phyloP scores from a whole-genome alignment of 2,888 invertebrate genomes.

The Stenoptilia bipunctidactyla region DNA sequence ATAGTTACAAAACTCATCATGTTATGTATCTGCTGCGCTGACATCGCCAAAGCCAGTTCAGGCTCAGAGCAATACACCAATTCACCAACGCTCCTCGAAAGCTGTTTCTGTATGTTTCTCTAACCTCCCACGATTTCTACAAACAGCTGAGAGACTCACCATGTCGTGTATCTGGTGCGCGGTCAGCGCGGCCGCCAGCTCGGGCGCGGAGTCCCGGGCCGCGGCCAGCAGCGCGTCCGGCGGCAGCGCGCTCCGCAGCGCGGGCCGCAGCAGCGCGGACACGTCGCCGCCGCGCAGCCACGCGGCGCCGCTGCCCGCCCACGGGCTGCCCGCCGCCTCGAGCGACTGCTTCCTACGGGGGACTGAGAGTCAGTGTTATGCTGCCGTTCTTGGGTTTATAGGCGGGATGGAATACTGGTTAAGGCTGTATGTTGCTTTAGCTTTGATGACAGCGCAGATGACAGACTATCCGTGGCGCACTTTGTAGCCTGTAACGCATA shows the following conservation, averaged over 20 bases:
- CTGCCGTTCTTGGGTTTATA: constrained; percentile 17
- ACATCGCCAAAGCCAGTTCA: constrained; percentile 80
- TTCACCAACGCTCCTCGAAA: too few relatives aligned
- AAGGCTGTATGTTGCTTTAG: too few relatives aligned
- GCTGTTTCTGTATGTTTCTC: too few relatives aligned
- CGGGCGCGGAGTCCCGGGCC: constrained; percentile 89
- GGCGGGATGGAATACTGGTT: constrained; percentile 11
- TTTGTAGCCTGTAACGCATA: too few relatives aligned
- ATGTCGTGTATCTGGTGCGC: constrained; percentile 85
- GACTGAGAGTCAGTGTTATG: constrained; percentile 35
- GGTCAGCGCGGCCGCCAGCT: constrained; percentile 80
- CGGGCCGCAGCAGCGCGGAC: constrained; percentile 64
- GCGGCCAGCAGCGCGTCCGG: constrained; percentile 89
- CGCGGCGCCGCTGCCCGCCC: constrained; percentile 62
- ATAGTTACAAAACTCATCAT: too few relatives aligned
- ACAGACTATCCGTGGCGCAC: too few relatives aligned
- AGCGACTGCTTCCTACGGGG: constrained; percentile 75
- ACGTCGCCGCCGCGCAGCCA: constrained; percentile 55
- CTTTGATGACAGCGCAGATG: too few relatives aligned
- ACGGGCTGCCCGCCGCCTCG: constrained; percentile 70
- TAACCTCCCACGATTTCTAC: too few relatives aligned
- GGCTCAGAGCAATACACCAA: too few relatives aligned
- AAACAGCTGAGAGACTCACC: too few relatives aligned
- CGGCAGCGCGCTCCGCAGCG: constrained; percentile 65
- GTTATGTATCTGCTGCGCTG: constrained; percentile 82